These are phyloP conservation scores for Rhynchonycteris naso DNA, from an alignment of 2,797 vertebrate genomes.

Conservation along the genomic window DNA sequence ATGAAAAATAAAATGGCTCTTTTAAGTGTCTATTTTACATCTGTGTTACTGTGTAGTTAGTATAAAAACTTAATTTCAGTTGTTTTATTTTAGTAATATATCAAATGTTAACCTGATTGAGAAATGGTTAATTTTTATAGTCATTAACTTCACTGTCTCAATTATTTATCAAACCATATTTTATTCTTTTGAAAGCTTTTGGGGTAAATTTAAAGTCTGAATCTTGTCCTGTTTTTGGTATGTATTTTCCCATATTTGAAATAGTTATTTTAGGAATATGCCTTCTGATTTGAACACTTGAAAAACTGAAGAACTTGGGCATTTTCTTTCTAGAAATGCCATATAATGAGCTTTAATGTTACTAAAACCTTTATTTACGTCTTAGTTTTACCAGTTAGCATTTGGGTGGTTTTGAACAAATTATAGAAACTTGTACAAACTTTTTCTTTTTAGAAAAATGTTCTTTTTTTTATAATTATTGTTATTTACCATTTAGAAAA, in stretches of 20 bases:
- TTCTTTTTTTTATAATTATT: too few species aligned
- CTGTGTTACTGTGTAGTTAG: not conserved
- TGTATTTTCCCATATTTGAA: not conserved
- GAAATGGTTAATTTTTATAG: not conserved
- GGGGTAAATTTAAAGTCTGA: not conserved
- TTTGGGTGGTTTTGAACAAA: too few species aligned
- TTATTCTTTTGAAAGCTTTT: not conserved
- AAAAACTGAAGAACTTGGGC: too few species aligned
- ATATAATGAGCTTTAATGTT: too few species aligned
- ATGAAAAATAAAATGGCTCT: not conserved
- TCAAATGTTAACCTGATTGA: not conserved
- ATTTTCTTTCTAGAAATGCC: too few species aligned
- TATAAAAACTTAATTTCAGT: conserved; percentile 3
- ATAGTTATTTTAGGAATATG: too few species aligned
- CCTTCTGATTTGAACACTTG: too few species aligned
- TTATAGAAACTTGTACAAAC: too few species aligned
- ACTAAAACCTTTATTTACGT: too few species aligned
- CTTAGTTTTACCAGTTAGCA: too few species aligned
- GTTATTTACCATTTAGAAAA: too few species aligned
- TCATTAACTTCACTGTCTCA: not conserved
- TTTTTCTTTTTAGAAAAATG: too few species aligned
- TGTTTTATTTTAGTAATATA: not conserved
- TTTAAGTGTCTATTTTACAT: not conserved
- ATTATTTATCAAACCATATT: not conserved
- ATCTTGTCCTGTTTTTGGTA: not conserved